Conservation (phyloP, 2,797 vertebrate genomes). For the Crenichthys baileyi region DNA sequence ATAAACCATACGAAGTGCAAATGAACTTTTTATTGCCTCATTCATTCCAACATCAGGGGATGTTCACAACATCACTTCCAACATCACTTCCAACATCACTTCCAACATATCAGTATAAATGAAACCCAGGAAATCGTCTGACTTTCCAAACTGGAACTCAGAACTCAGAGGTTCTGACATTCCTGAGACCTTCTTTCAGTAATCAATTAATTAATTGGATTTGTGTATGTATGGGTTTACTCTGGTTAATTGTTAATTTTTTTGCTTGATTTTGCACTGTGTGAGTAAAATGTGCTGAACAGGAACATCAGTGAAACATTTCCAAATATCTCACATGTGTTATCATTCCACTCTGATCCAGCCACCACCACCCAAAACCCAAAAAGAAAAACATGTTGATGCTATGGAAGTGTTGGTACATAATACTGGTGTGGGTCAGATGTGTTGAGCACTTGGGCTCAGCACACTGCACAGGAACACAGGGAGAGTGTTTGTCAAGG, state of each 20-base stretch:
- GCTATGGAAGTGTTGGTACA: not conserved
- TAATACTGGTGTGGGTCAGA: conserved; percentile 4
- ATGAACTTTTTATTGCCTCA: too few relatives aligned
- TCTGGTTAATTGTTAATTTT: not conserved
- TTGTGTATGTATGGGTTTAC: not conserved
- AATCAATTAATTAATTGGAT: not conserved
- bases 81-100: too few relatives aligned
- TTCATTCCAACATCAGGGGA: too few relatives aligned
- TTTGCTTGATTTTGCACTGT: not conserved
- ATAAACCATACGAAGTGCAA: too few relatives aligned
- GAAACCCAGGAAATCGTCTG: too few relatives aligned
- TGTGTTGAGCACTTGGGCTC: conserved; percentile 12
- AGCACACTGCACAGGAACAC: conserved; percentile 25
- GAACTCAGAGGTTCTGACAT: not conserved
- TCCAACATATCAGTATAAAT: too few relatives aligned
- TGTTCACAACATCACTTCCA: too few relatives aligned
- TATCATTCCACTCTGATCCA: not conserved
- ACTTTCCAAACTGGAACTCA: not conserved
- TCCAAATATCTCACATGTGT: too few relatives aligned
- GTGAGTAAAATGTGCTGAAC: not conserved
- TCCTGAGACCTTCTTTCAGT: not conserved
- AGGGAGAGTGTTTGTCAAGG: conserved; percentile 63
- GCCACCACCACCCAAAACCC: not conserved
- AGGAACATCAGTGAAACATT: too few relatives aligned
- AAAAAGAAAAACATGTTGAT: not conserved